Evolutionary conservation across 2,113 vertebrate genomes (phyloP).

Genomic region (Tychaedon coryphoeus): DNA sequence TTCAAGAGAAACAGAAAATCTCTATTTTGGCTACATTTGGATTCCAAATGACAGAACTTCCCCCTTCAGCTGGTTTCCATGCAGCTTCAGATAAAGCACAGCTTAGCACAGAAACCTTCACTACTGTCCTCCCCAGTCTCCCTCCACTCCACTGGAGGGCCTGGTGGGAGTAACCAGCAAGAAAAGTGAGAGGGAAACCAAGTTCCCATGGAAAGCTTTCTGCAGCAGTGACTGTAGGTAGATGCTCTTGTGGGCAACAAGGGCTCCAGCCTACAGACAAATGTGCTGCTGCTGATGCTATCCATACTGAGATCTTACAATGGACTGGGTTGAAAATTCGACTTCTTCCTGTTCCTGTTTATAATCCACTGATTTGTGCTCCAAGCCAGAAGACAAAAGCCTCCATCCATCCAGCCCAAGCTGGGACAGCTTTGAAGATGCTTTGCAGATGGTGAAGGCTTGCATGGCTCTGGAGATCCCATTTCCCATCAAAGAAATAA

Average conservation of each 20-base stretch:
- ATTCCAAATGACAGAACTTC: background rate
- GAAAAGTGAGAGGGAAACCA: background rate
- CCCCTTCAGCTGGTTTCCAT: background rate
- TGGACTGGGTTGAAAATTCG: background rate
- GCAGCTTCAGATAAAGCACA: background rate
- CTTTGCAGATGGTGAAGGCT: background rate
- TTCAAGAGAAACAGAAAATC: background rate
- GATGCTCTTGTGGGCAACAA: background rate
- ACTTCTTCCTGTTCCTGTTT: background rate
- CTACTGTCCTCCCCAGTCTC: background rate
- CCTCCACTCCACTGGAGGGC: background rate
- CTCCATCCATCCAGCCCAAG: fast-evolving
- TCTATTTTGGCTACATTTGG: background rate
- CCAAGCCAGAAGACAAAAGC: background rate
- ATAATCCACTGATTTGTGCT: background rate
- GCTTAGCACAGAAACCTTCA: background rate
- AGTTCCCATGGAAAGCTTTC: background rate
- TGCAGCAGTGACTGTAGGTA: background rate
- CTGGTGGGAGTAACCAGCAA: background rate
- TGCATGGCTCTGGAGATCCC: background rate
- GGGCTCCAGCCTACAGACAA: background rate
- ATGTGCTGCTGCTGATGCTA: background rate
- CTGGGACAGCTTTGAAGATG: background rate
- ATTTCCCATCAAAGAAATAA: background rate
- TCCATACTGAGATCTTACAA: background rate